Evolutionary conservation across 2,113 vertebrate species (phyloP), one percentile per base, ranked within the genome.

Genomic region (Gallinago undulata): DNA sequence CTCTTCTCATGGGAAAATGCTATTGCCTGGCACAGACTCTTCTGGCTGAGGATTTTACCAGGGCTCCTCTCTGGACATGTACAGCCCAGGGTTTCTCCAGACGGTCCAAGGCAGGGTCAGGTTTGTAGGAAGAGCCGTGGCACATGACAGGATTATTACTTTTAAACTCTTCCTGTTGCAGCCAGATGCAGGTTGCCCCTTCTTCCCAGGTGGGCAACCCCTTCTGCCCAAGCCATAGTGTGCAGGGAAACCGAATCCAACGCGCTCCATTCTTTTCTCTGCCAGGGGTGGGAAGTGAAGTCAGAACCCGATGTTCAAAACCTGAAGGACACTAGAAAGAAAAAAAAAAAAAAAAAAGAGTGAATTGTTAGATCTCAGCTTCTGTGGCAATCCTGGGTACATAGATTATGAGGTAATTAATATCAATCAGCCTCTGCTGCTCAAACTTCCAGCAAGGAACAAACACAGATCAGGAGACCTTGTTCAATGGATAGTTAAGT

Each of bases 301-400:
- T 95, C 95, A 96, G 93, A 95, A 96, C 93, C 95, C 87, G 24
- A 94, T 90, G 87, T 96, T 97, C 97, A 90, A 96, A 96, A 94
- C 91, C 96, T 93, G 95, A 97, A 97, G 97, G 95, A 97, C 96
- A 97, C 97, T 97, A 84, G 62, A 81, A 89, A 84, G 63, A 90
- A 89, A 67, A 94, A 87, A 83, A 39, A 12, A 12, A 89, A 67
- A 95, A 87, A 83, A 94, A 84, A 11, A 96, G 35, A 94, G 87
- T 35, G 75, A 80, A 76, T 5, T 35, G 89, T 97, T 97, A 97
- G 73, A 90, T 70, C n/a, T 77, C 82, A 3, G 19, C 39, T 87
- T 77, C 62, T 60, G 31, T 47, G 37, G 21, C 60, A 90, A 84
- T 57, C 45, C 37, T 64, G 80, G 55, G 55, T 56, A 17, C 75